Percentiles rank a stretch among this genome's conserved stretches.
Conservation (phyloP, 2,113 vertebrate genomes). For the Muntiacus reevesi region DNA sequence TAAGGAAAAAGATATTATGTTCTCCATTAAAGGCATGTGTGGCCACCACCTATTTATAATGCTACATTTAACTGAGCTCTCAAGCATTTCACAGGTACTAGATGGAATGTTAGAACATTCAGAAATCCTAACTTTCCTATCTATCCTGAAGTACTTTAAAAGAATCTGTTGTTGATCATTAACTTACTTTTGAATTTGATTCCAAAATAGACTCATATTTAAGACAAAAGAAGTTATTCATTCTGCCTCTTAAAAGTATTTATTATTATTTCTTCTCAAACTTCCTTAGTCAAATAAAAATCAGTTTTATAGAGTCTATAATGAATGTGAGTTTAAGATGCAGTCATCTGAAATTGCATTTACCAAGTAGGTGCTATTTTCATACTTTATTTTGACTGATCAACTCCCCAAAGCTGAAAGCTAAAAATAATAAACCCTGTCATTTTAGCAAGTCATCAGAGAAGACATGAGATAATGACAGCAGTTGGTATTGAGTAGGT, state of each 20-base stretch:
- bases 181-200: not conserved
- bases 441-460: conserved; percentile 36
- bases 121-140: not conserved
- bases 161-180: not conserved
- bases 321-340: conserved; percentile 11
- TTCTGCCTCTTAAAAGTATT: not conserved
- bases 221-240: not conserved
- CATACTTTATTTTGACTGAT: conserved; percentile 67
- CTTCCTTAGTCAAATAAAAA: not conserved
- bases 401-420: conserved; percentile 48
- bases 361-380: conserved; percentile 54
- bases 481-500: not conserved
- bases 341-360: conserved; percentile 53
- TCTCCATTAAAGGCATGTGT: not conserved
- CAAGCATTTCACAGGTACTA: not conserved
- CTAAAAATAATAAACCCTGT: conserved; percentile 61
- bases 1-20: not conserved
- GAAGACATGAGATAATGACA: conserved; percentile 18
- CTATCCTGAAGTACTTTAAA: conserved; percentile 9
- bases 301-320: not conserved
- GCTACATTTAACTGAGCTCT: not conserved
- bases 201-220: not conserved
- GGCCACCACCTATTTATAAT: not conserved
- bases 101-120: not conserved
- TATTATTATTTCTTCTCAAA: not conserved